Conservation (phyloP, 2,797 vertebrate genomes). For the Onychomys arenicola region DNA sequence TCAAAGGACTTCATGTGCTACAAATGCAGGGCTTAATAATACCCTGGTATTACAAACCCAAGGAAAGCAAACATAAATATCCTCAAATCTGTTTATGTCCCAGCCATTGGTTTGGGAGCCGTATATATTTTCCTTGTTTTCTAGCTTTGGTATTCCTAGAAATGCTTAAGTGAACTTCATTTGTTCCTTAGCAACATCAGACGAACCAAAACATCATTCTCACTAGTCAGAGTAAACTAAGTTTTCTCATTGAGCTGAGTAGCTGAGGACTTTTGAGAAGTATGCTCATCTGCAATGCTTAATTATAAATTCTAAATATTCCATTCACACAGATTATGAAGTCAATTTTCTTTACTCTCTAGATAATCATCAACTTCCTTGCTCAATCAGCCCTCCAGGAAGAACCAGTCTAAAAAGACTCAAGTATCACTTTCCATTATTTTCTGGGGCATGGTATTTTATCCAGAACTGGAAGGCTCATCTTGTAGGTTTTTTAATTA, state of each 20-base stretch:
- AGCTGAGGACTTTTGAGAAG: slow-evolving; percentile 24
- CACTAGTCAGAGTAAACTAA: neutral
- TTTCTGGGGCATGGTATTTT: neutral
- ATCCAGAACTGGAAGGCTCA: neutral
- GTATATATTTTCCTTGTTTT: neutral
- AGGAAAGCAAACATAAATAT: neutral
- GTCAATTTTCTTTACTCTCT: neutral
- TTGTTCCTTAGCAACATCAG: neutral
- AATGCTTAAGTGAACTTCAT: neutral
- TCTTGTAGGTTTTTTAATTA: slow-evolving; percentile 35
- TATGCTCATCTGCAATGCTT: neutral
- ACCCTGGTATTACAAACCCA: neutral
- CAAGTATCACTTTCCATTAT: neutral
- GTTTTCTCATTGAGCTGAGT: neutral
- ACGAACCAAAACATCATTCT: neutral
- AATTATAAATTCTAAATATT: neutral
- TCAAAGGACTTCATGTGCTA: neutral
- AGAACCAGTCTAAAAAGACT: slow-evolving; percentile 28
- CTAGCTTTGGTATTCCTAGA: neutral
- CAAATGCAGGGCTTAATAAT: neutral
- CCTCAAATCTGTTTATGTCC: neutral
- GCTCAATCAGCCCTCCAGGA: neutral
- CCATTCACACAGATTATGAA: neutral
- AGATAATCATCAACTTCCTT: neutral
- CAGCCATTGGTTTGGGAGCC: neutral